Evolutionary conservation across 2,797 vertebrate genomes (phyloP), one percentile per base, ranked within the genome.

Genomic region (Rachycentron canadum): DNA sequence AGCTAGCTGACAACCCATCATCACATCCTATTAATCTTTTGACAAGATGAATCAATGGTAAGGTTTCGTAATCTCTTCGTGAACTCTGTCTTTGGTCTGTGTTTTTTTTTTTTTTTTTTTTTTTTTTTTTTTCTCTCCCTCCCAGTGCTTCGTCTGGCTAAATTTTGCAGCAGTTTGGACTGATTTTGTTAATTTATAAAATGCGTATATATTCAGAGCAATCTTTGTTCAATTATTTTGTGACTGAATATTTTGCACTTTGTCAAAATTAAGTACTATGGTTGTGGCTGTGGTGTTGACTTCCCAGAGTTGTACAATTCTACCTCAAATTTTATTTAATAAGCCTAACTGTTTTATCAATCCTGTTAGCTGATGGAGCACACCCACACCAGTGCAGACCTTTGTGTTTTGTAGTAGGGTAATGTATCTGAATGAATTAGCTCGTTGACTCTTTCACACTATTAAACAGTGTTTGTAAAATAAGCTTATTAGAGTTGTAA

Each of bases 11-110:
- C 85, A 80, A 75, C 73, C 64, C 58, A 75, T 84, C 79, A 81
- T 84, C 73, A 82, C 68, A 69, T 84, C 68, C 70, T 73, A 64
- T 84, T 83, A 85, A 76, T 63, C 65, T 76, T 82, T 73, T 83
- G 75, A 86, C 60, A 82, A 85, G 81, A 74, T 79, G 69, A 68
- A 79, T 87, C 72, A 81, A 75, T 66, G 73, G 53, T 58, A 53
- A 78, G 65, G 83, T 69, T 82, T 50, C 30, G 38, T 75, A 43
- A 76, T 69, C 71, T 78, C 65, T n/a, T 26, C 3, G 32, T 69
- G 58, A 70, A 73, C 63, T 72, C 12, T 0, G 38, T 34, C 43
- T 73, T 28, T 43, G 59, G 11, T 75, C 78, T 67, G 1, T 68
- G 45, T 49, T 58, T 38, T 25, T 28, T 17, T 14, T 32, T 32